Conservation (phyloP, 2,113 vertebrate genomes). For the Plecturocebus donacophilus region DNA sequence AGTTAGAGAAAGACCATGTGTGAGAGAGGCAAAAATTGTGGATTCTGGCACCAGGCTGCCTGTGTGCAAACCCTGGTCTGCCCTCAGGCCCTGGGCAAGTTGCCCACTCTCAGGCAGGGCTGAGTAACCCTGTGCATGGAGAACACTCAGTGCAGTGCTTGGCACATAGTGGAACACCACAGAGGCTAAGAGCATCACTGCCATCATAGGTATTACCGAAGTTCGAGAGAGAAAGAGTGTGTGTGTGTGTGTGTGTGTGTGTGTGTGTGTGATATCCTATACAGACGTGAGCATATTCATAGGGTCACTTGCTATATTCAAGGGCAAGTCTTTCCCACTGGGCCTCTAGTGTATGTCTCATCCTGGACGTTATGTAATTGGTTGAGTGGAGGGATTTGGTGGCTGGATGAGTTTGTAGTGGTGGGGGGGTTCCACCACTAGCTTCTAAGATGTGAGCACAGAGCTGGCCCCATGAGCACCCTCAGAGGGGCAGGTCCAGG, state of each 20-base stretch:
- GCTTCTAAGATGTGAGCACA: background rate
- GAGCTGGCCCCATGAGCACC: background rate
- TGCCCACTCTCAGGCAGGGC: no score
- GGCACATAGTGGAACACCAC: background rate
- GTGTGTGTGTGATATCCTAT: background rate
- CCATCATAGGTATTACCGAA: fast-evolving
- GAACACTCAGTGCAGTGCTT: background rate
- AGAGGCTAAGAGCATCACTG: fast-evolving
- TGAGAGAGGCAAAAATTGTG: no score
- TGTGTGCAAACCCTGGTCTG: fast-evolving
- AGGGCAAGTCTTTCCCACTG: background rate
- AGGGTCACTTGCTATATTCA: fast-evolving
- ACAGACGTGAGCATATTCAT: fast-evolving
- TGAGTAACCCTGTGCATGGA: background rate
- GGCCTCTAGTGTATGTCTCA: background rate
- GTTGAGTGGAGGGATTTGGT: background rate
- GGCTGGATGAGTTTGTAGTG: background rate
- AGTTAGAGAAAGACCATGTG: background rate
- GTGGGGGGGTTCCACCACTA: background rate
- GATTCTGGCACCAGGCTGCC: background rate
- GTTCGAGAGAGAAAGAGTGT: no score
- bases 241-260: background rate
- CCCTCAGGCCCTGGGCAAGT: background rate
- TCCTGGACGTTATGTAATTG: background rate
- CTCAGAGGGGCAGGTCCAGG: background rate